Conservation (phyloP, 1,140 invertebrate genomes). For the Micrasema longulum region DNA sequence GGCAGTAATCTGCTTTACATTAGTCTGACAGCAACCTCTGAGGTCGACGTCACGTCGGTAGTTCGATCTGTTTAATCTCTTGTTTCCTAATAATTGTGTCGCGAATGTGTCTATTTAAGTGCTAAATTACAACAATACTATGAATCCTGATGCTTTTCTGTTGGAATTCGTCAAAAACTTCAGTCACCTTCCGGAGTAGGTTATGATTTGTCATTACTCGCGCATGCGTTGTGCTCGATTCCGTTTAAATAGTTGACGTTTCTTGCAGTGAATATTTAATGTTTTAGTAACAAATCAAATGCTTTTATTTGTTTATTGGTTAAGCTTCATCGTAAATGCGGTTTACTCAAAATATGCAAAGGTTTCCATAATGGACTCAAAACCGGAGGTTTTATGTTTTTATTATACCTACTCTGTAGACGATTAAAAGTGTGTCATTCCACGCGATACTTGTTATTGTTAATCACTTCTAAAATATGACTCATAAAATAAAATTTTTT, state of each 20-base stretch:
- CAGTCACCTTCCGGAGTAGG: conserved; percentile 1
- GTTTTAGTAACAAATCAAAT: conserved; percentile 9
- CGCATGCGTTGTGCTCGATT: conserved; percentile 10
- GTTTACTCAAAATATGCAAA: conserved; percentile 4
- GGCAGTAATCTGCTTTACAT: conserved; percentile 26
- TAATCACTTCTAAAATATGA: too few relatives aligned
- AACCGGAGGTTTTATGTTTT: conserved; percentile 6
- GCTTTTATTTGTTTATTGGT: background rate
- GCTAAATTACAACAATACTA: conserved; percentile 24
- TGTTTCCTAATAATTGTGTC: conserved; percentile 13
- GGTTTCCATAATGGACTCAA: conserved; percentile 6
- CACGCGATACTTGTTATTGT: too few relatives aligned
- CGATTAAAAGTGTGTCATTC: conserved; percentile 3
- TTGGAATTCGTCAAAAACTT: conserved; percentile 6
- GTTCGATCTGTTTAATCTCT: conserved; percentile 1
- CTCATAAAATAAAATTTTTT: too few relatives aligned
- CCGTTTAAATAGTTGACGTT: conserved; percentile 7
- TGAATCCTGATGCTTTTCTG: background rate
- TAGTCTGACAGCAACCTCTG: conserved; percentile 26
- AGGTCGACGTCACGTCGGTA: conserved; percentile 30
- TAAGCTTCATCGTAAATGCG: background rate
- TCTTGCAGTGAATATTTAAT: conserved; percentile 12
- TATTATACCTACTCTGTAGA: too few relatives aligned
- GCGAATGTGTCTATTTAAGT: conserved; percentile 18
- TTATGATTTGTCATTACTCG: conserved; percentile 22